phyloP scores from a whole-genome alignment of 2,888 invertebrate genomes.

The Papilio elwesi region DNA sequence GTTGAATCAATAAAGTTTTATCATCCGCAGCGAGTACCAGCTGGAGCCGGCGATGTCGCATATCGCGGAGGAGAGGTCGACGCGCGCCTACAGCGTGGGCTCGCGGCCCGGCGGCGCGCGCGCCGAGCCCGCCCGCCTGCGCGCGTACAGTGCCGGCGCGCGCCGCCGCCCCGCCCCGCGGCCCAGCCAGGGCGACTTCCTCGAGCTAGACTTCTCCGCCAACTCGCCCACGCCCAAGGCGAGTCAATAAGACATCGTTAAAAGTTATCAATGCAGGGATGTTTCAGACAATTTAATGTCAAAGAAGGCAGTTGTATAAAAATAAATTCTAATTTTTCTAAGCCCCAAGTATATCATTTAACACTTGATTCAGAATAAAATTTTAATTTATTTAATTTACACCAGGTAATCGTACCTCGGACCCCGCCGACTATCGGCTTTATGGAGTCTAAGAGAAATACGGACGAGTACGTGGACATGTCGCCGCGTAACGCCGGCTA shows the following conservation, averaged over 20 bases:
- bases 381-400: background rate
- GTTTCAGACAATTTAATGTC: too few species aligned
- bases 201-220: conserved; percentile 87
- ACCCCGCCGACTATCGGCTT: conserved; percentile 63
- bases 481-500: conserved; percentile 80
- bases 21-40: conserved; percentile 86
- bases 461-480: conserved; percentile 81
- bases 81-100: conserved; percentile 93
- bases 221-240: conserved; percentile 64
- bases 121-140: conserved; percentile 57
- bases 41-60: conserved; percentile 92
- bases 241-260: background rate
- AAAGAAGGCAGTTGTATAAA: too few species aligned
- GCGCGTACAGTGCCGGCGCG: conserved; percentile 84
- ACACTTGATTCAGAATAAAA: background rate
- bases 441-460: conserved; percentile 53
- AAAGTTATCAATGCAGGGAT: too few species aligned
- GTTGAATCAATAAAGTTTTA: background rate
- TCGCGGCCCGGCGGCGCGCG: conserved; percentile 87
- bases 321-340: too few species aligned
- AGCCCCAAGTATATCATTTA: too few species aligned
- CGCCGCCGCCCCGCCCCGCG: conserved; percentile 63
- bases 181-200: conserved; percentile 86
- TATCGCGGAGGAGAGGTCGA: conserved; percentile 86
- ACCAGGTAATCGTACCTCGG: conserved; percentile 57